Evolutionary conservation across 2,797 vertebrate species (phyloP).

Genomic region (Bovichtus diacanthus): DNA sequence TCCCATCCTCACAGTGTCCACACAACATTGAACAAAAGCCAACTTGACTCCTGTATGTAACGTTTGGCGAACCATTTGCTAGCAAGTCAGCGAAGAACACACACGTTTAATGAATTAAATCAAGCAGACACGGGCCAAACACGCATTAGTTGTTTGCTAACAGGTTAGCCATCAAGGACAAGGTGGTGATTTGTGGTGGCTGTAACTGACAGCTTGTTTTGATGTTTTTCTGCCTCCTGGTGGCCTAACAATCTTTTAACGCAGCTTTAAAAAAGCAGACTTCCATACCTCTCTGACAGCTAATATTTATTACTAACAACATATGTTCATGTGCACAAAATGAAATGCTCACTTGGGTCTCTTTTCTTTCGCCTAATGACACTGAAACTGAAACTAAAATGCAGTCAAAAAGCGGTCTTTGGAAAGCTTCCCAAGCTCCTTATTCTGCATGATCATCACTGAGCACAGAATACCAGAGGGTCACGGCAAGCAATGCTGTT

Average conservation of each 20-base stretch:
- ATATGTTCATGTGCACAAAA: background rate
- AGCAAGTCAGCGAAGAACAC: too few relatives aligned
- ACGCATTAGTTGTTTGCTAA: background rate
- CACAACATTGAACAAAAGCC: background rate
- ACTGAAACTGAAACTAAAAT: background rate
- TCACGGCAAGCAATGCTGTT: conserved; percentile 14
- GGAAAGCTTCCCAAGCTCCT: background rate
- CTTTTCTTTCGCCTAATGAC: background rate
- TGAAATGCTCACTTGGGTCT: background rate
- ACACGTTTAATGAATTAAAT: too few relatives aligned
- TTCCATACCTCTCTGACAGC: background rate
- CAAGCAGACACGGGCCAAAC: too few relatives aligned
- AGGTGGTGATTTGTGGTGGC: background rate
- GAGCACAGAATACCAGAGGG: conserved; percentile 7
- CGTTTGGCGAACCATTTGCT: background rate
- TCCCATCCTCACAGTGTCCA: too few relatives aligned
- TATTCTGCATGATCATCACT: conserved; percentile 7
- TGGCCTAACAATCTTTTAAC: background rate
- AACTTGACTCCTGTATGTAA: background rate
- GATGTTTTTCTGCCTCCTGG: background rate
- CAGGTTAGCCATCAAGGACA: background rate
- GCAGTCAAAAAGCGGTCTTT: background rate
- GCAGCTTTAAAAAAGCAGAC: background rate
- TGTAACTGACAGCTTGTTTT: background rate
- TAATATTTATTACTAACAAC: background rate